Evolutionary conservation across 1,140 invertebrate species (phyloP).

Genomic region (Periplaneta americana): DNA sequence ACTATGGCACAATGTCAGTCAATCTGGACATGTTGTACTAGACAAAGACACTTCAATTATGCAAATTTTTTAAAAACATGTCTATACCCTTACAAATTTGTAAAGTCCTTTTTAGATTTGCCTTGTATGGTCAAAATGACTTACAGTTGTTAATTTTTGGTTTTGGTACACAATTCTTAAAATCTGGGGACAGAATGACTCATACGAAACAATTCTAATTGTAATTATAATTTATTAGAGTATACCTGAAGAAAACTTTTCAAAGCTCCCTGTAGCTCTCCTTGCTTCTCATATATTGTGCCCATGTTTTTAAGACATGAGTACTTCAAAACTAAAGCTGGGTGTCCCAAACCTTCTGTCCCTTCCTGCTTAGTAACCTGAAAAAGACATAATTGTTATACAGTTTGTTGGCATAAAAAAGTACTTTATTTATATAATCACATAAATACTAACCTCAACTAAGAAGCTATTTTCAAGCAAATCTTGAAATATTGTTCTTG

Average conservation of each 20-base stretch:
- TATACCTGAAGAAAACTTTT: not conserved
- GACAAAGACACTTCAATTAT: no score
- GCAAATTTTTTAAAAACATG: no score
- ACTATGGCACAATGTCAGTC: no score
- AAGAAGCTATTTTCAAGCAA: slow-evolving; percentile 57
- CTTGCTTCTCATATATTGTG: slow-evolving; percentile 45
- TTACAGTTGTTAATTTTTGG: no score
- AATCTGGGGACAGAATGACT: no score
- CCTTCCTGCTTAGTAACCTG: slow-evolving; percentile 31
- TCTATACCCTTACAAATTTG: no score
- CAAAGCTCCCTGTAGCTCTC: slow-evolving; percentile 37
- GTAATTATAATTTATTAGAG: not conserved
- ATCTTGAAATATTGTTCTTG: slow-evolving; percentile 53
- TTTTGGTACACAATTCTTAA: no score
- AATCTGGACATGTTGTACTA: no score
- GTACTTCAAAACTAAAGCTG: slow-evolving; percentile 59
- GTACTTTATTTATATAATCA: not conserved
- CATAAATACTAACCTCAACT: slow-evolving; percentile 37
- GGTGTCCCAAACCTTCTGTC: slow-evolving; percentile 29
- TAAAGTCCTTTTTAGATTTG: no score
- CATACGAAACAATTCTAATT: no score
- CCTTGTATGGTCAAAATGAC: no score
- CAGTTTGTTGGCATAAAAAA: no score
- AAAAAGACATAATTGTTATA: not conserved
- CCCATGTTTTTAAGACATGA: slow-evolving; percentile 68